These are phyloP conservation scores for Dryocosmus kuriphilus DNA, from an alignment of 2,888 invertebrate genomes.

Conservation along the genomic window DNA sequence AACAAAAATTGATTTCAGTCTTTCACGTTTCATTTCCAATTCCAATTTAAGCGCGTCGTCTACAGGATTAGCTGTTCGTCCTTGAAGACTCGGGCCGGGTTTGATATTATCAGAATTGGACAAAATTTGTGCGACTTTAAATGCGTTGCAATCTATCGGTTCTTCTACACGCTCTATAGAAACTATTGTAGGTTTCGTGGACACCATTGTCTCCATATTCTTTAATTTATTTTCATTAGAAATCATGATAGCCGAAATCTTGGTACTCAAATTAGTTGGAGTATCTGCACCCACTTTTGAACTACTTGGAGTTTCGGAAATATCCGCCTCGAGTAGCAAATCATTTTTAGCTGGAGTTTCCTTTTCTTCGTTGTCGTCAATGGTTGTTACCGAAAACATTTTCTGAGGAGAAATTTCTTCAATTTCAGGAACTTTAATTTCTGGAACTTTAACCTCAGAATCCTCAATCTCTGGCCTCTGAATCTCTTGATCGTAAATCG, in stretches of 20 bases:
- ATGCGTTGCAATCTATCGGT: slow-evolving; percentile 32
- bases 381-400: slow-evolving; percentile 60
- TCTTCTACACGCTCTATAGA: slow-evolving; percentile 42
- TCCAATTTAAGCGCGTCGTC: slow-evolving; percentile 31
- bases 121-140: slow-evolving; percentile 48
- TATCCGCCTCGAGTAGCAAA: slow-evolving; percentile 65
- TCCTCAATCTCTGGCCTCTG: not conserved
- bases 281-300: slow-evolving; percentile 69
- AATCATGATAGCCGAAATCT: slow-evolving; percentile 68
- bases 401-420: slow-evolving; percentile 64
- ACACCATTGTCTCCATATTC: slow-evolving; percentile 12
- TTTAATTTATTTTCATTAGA: slow-evolving; percentile 50
- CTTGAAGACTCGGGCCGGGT: not conserved
- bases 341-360: slow-evolving; percentile 74
- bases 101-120: not conserved
- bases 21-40: slow-evolving; percentile 49
- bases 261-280: slow-evolving; percentile 69
- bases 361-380: slow-evolving; percentile 39
- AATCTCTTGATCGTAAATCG: not conserved
- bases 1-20: slow-evolving; percentile 45
- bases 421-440: not conserved
- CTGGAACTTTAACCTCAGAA: not conserved
- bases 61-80: not conserved
- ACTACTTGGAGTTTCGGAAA: slow-evolving; percentile 73
- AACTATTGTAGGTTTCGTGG: slow-evolving; percentile 50